Conservation (phyloP, 2,113 vertebrate genomes). For the Grallaria varia region DNA sequence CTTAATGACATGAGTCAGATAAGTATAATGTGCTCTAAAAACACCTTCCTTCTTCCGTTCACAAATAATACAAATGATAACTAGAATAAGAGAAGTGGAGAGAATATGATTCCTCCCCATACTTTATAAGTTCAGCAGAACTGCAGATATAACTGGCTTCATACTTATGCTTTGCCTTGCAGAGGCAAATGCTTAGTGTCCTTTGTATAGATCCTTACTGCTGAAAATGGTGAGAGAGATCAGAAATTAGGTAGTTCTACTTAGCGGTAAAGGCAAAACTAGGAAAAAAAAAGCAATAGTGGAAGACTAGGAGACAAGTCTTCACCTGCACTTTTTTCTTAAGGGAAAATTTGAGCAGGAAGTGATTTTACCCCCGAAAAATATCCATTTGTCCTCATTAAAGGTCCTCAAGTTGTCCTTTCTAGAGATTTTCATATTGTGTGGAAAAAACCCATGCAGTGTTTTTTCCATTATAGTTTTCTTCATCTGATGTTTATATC, state of each 20-base stretch:
- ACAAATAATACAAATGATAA: neutral
- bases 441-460: rapidly evolving
- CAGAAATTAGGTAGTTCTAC: neutral
- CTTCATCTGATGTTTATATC: neutral
- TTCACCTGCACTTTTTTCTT: neutral
- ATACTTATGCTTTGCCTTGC: neutral
- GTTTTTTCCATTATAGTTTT: neutral
- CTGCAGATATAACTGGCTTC: neutral
- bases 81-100: neutral
- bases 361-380: neutral
- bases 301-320: neutral
- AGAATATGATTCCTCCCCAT: neutral
- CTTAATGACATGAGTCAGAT: neutral
- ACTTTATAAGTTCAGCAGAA: neutral
- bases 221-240: neutral
- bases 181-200: neutral
- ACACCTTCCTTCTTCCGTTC: neutral
- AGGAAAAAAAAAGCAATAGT: neutral
- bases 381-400: neutral
- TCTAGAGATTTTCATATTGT: neutral
- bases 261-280: neutral
- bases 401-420: neutral
- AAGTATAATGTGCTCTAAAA: neutral
- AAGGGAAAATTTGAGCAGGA: neutral
- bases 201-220: neutral